A percentile compares a stretch with the other conserved stretches of the same genome.
phyloP scores from a whole-genome alignment of 2,113 vertebrate species.

The Varanus komodoensis region DNA sequence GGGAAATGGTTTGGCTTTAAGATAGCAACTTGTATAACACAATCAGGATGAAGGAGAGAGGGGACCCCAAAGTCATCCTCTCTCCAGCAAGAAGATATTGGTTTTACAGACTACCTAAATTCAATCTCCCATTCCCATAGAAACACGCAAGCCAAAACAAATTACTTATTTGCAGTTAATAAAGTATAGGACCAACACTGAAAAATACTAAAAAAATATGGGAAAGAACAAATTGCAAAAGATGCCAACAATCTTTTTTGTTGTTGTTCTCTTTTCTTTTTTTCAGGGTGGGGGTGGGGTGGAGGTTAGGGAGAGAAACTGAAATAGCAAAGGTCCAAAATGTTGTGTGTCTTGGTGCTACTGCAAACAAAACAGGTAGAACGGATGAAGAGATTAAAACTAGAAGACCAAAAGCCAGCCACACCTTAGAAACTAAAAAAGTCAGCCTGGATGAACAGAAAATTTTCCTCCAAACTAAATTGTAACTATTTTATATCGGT shows the following conservation, averaged over 20 bases:
- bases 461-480: conserved; percentile 16
- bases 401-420: conserved; percentile 16
- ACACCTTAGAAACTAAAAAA: conserved; percentile 24
- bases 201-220: not conserved
- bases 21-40: conserved; percentile 21
- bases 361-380: conserved; percentile 29
- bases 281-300: not conserved
- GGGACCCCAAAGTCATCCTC: not conserved
- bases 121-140: not conserved
- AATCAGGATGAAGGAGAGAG: not conserved
- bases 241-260: not conserved
- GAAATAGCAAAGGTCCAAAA: conserved; percentile 11
- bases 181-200: not conserved
- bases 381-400: conserved; percentile 32
- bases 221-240: not conserved
- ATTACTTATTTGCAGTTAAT: conserved; percentile 1
- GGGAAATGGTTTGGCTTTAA: conserved; percentile 45
- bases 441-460: conserved; percentile 4
- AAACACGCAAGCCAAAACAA: not conserved
- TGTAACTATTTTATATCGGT: conserved; percentile 13
- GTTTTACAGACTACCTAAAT: not conserved
- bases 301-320: not conserved
- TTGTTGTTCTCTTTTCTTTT: not conserved
- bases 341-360: conserved; percentile 25
- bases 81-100: not conserved